Percentiles rank a stretch among this genome's conserved stretches.
Evolutionary conservation across 2,113 vertebrate species (phyloP).

Genomic region (Pseudopipra pipra): DNA sequence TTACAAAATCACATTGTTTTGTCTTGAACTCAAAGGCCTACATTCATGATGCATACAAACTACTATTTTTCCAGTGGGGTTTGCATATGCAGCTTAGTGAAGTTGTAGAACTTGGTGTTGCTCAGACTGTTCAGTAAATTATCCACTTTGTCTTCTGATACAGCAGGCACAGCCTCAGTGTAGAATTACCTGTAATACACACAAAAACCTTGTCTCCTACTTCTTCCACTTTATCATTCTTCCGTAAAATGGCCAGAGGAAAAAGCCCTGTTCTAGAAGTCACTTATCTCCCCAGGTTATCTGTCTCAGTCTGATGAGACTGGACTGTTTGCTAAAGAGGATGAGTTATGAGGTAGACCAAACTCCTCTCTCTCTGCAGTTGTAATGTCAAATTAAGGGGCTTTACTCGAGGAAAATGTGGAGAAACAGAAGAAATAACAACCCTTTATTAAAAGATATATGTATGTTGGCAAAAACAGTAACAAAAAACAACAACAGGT

Average conservation of each 20-base stretch:
- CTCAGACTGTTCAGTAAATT: not conserved
- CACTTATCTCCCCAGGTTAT: not conserved
- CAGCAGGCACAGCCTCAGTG: not conserved
- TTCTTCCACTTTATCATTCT: not conserved
- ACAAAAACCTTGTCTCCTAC: not conserved
- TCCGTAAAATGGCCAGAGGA: not conserved
- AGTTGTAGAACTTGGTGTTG: not conserved
- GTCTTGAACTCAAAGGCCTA: not conserved
- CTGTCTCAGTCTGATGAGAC: too few species aligned
- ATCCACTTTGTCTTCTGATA: not conserved
- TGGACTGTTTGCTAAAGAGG: too few species aligned
- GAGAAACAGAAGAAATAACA: too few species aligned
- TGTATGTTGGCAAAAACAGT: too few species aligned
- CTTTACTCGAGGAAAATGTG: too few species aligned
- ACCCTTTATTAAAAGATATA: too few species aligned
- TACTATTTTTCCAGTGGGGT: not conserved
- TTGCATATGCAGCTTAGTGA: not conserved
- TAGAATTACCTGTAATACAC: not conserved
- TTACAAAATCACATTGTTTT: not conserved
- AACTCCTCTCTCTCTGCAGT: too few species aligned
- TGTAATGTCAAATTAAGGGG: too few species aligned
- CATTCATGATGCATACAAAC: not conserved
- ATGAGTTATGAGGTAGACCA: too few species aligned
- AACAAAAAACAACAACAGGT: too few species aligned
- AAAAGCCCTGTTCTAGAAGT: not conserved